These are phyloP conservation scores for Penaeus japonicus DNA, from an alignment of 1,140 invertebrate genomes.

Conservation along the genomic window DNA sequence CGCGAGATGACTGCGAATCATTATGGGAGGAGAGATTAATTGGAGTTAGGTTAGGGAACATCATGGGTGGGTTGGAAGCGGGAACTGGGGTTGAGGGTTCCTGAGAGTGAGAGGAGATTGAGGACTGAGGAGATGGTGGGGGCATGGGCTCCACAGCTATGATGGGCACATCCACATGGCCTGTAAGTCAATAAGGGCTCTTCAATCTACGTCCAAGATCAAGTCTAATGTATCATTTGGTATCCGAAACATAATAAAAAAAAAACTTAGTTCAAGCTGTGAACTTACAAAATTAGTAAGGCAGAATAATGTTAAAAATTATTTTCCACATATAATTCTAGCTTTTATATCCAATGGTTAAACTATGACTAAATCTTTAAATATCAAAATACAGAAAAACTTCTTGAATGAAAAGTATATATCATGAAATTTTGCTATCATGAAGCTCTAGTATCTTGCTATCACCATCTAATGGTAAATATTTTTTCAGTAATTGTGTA, in stretches of 20 bases:
- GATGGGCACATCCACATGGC: constrained; percentile 43
- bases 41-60: constrained; percentile 43
- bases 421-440: too few species aligned
- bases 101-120: not conserved
- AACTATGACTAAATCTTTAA: too few species aligned
- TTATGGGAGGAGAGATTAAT: constrained; percentile 22
- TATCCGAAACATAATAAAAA: not conserved
- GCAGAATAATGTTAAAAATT: too few species aligned
- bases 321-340: too few species aligned
- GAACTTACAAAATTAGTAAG: not conserved
- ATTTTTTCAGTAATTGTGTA: too few species aligned
- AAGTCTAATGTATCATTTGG: not conserved
- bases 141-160: constrained; percentile 41
- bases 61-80: not conserved
- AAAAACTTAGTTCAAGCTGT: not conserved
- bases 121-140: constrained; percentile 33
- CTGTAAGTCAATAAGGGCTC: constrained; percentile 47
- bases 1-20: not conserved
- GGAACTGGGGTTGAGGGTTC: not conserved
- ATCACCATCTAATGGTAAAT: too few species aligned
- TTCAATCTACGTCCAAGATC: constrained; percentile 34
- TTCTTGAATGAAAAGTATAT: too few species aligned
- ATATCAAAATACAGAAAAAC: too few species aligned
- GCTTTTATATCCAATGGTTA: too few species aligned
- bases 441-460: too few species aligned